phyloP scores from a whole-genome alignment of 1,140 invertebrate species.

The Caenorhabditis brenneri region DNA sequence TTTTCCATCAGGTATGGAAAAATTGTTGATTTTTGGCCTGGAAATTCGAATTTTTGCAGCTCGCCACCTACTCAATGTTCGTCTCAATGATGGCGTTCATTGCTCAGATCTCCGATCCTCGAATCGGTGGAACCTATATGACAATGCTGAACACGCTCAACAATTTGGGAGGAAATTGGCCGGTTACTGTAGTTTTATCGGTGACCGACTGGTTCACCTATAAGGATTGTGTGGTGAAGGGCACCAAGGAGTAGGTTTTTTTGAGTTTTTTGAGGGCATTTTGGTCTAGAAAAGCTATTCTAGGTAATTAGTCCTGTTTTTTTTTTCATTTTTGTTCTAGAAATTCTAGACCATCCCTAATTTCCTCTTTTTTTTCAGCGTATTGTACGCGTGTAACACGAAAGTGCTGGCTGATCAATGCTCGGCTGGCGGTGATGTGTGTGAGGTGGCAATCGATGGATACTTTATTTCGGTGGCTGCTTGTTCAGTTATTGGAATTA shows the following conservation, averaged over 20 bases:
- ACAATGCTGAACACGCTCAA: slow-evolving; percentile 93
- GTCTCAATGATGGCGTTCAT: slow-evolving; percentile 85
- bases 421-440: slow-evolving; percentile 49
- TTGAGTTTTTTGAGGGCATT: neutral
- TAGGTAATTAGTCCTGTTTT: too few relatives aligned
- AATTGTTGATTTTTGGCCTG: slow-evolving; percentile 27
- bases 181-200: slow-evolving; percentile 87
- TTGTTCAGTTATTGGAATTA: slow-evolving; percentile 53
- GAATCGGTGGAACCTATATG: slow-evolving; percentile 98
- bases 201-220: slow-evolving; percentile 79
- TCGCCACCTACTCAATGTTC: slow-evolving; percentile 81
- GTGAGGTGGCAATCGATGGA: slow-evolving; percentile 57
- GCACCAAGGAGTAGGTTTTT: slow-evolving; percentile 57
- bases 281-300: neutral
- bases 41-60: slow-evolving; percentile 70
- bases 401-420: slow-evolving; percentile 61
- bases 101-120: slow-evolving; percentile 84
- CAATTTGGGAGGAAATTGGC: slow-evolving; percentile 97
- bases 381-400: slow-evolving; percentile 62
- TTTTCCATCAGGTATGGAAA: slow-evolving; percentile 83
- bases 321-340: too few relatives aligned
- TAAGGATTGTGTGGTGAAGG: slow-evolving; percentile 68
- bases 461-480: slow-evolving; percentile 56
- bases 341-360: too few relatives aligned
- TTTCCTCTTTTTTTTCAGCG: slow-evolving; percentile 61